Conservation (phyloP, 2,797 vertebrate genomes). For the Cetoscarus ocellatus region DNA sequence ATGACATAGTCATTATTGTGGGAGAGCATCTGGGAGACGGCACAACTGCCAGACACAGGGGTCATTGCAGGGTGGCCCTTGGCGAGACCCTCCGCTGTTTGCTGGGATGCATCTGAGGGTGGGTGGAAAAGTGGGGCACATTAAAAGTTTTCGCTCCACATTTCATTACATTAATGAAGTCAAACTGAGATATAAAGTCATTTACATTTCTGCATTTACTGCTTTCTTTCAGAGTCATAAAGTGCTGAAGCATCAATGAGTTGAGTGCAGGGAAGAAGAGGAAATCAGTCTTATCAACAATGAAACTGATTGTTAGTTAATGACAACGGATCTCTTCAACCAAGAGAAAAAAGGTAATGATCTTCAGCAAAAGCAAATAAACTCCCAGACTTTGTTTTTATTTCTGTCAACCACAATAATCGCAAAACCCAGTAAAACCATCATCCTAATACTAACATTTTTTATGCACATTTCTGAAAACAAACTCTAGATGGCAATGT, state of each 20-base stretch:
- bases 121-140: constrained; percentile 9
- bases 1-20: constrained; percentile 71
- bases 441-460: constrained; percentile 40
- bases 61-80: constrained; percentile 39
- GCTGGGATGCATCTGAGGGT: constrained; percentile 29
- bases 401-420: constrained; percentile 12
- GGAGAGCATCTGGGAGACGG: constrained; percentile 72
- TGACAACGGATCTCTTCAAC: constrained; percentile 1
- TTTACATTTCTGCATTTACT: not conserved
- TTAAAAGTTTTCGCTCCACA: constrained; percentile 15
- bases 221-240: constrained; percentile 5
- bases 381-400: not conserved
- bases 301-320: not conserved
- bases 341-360: not conserved
- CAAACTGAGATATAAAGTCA: not conserved
- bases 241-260: constrained; percentile 2
- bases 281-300: constrained; percentile 6
- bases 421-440: not conserved
- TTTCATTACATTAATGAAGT: constrained; percentile 12
- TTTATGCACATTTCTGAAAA: constrained; percentile 36
- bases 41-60: constrained; percentile 64
- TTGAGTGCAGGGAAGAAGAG: constrained; percentile 8
- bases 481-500: constrained; percentile 84
- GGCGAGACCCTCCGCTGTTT: constrained; percentile 31
- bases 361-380: not conserved